phyloP scores from a whole-genome alignment of 2,797 vertebrate genomes.

The Rhinatrema bivittatum region DNA sequence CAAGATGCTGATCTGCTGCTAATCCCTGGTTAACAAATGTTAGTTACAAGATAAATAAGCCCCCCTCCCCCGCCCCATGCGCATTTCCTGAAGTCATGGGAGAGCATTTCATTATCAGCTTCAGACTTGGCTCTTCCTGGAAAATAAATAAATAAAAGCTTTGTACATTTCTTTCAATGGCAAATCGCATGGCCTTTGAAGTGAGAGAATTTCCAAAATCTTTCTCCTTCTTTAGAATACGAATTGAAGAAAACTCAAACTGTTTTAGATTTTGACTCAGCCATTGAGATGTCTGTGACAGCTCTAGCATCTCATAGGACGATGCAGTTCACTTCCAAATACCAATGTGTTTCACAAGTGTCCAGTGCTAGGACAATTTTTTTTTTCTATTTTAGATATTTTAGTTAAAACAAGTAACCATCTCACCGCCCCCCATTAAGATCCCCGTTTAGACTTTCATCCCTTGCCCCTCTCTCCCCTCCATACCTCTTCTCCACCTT shows the following conservation, averaged over 20 bases:
- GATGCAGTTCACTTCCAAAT: too few species aligned
- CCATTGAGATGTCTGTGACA: too few species aligned
- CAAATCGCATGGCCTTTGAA: constrained; percentile 37
- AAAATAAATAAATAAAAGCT: constrained; percentile 1
- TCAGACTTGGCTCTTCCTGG: constrained; percentile 16
- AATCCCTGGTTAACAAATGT: constrained; percentile 54
- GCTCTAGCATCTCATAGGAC: too few species aligned
- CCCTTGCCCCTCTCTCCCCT: too few species aligned
- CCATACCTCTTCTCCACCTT: too few species aligned
- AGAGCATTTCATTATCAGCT: constrained; percentile 32
- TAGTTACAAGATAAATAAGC: constrained; percentile 56
- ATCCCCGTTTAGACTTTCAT: too few species aligned
- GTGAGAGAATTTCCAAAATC: constrained; percentile 21
- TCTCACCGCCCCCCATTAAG: too few species aligned
- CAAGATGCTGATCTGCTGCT: constrained; percentile 47
- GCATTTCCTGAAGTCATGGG: constrained; percentile 42
- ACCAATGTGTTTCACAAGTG: too few species aligned
- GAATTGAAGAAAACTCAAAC: constrained; percentile 17
- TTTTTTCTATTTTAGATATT: too few species aligned
- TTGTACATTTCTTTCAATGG: constrained; percentile 31
- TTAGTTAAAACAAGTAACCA: too few species aligned
- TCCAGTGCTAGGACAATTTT: too few species aligned
- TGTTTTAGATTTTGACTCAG: too few species aligned
- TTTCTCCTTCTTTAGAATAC: constrained; percentile 31
- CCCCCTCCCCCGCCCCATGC: constrained; percentile 17